Evolutionary conservation across 2,888 invertebrate genomes (phyloP).

Genomic region (Falcaria lacertinaria): DNA sequence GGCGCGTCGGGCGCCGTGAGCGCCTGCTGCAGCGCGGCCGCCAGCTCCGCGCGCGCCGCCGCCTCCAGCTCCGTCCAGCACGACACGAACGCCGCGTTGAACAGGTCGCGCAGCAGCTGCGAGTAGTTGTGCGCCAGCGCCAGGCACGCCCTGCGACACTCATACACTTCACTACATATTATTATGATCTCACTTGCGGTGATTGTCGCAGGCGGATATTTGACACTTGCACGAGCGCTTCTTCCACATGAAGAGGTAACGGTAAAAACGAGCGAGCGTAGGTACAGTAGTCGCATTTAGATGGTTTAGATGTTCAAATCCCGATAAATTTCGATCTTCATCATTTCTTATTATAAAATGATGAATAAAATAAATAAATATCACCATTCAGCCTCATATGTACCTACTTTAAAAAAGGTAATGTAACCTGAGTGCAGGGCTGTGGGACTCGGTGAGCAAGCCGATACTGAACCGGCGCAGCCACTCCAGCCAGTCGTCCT

Average conservation of each 20-base stretch:
- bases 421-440: constrained; percentile 88
- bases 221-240: no score
- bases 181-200: no score
- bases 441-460: constrained; percentile 95
- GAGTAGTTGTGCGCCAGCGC: constrained; percentile 96
- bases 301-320: no score
- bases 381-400: no score
- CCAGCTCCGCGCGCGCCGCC: constrained; percentile 89
- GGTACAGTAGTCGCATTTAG: no score
- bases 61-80: constrained; percentile 98
- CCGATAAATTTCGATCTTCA: no score
- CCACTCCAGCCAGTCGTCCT: constrained; percentile 99
- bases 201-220: no score
- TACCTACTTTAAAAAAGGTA: background rate
- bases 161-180: background rate
- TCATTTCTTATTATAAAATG: no score
- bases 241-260: no score
- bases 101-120: constrained; percentile 96
- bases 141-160: constrained; percentile 86
- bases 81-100: constrained; percentile 99
- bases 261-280: no score
- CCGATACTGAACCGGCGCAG: constrained; percentile 94
- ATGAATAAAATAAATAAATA: no score
- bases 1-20: constrained; percentile 95
- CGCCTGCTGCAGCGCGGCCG: constrained; percentile 92